phyloP scores from a whole-genome alignment of 2,113 vertebrate species.

The Syrmaticus mikado region DNA sequence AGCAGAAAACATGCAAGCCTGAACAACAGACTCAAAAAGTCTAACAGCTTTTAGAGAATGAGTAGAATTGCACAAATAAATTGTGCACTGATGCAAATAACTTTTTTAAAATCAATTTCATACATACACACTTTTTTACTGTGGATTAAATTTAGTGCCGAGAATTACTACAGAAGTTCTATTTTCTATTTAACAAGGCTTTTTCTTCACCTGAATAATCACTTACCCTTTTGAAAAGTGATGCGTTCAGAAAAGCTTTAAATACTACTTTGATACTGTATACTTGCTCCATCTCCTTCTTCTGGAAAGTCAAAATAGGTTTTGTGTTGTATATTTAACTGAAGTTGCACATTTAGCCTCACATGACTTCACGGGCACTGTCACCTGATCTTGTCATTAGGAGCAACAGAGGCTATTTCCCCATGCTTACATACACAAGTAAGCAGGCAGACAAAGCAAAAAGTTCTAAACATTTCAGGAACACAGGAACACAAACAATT shows the following conservation, averaged over 20 bases:
- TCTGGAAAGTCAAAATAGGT: neutral
- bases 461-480: constrained; percentile 74
- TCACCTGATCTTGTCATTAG: neutral
- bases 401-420: constrained; percentile 16
- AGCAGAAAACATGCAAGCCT: constrained; percentile 55
- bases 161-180: neutral
- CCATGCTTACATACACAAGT: constrained; percentile 53
- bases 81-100: neutral
- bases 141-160: constrained; percentile 1
- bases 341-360: neutral
- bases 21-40: neutral
- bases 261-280: neutral
- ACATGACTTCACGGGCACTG: neutral
- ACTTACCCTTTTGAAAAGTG: constrained; percentile 29
- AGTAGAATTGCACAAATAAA: neutral
- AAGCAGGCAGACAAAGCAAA: constrained; percentile 72
- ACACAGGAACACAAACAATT: constrained; percentile 71
- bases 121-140: neutral
- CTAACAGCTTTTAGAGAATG: constrained; percentile 25
- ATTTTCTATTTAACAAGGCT: neutral
- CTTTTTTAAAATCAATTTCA: neutral
- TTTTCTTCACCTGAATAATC: neutral
- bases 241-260: neutral
- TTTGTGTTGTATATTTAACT: neutral
- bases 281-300: neutral